Evolutionary conservation across 1,140 invertebrate genomes (phyloP).

Genomic region (Branchinecta lynchi): DNA sequence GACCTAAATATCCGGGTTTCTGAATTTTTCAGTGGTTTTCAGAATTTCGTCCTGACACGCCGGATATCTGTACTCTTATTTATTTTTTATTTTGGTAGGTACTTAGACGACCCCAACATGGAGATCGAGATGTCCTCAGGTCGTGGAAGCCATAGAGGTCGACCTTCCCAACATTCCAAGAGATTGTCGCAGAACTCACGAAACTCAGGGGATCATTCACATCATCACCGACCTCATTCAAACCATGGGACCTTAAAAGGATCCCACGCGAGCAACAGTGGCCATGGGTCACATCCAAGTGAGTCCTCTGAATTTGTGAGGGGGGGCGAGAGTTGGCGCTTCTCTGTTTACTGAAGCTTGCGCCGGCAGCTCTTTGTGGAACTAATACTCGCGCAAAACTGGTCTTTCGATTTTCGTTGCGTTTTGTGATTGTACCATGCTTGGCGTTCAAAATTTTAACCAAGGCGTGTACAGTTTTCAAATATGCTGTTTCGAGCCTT

Average conservation of each 20-base stretch:
- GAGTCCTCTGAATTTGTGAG: background rate
- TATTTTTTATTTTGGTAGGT: slow-evolving; percentile 26
- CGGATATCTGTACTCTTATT: background rate
- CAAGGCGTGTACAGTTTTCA: too few species aligned
- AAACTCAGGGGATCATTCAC: too few species aligned
- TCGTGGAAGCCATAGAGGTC: slow-evolving; percentile 24
- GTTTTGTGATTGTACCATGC: too few species aligned
- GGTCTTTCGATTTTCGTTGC: too few species aligned
- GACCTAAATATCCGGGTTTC: too few species aligned
- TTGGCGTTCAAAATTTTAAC: too few species aligned
- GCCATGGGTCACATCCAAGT: slow-evolving; percentile 5
- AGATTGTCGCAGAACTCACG: background rate
- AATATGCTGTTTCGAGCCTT: too few species aligned
- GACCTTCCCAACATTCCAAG: slow-evolving; percentile 28
- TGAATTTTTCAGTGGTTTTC: background rate
- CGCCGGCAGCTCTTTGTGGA: slow-evolving; percentile 21
- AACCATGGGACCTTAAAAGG: background rate
- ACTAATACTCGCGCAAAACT: slow-evolving; percentile 28
- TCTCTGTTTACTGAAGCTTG: too few species aligned
- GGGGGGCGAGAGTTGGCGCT: background rate
- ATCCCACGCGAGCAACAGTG: background rate
- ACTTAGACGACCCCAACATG: slow-evolving; percentile 30
- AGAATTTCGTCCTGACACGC: background rate
- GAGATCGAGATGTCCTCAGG: slow-evolving; percentile 22
- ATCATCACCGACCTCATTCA: too few species aligned